These are phyloP conservation scores for Pelochelys cantorii DNA, from an alignment of 2,797 vertebrate genomes.

Conservation along the genomic window DNA sequence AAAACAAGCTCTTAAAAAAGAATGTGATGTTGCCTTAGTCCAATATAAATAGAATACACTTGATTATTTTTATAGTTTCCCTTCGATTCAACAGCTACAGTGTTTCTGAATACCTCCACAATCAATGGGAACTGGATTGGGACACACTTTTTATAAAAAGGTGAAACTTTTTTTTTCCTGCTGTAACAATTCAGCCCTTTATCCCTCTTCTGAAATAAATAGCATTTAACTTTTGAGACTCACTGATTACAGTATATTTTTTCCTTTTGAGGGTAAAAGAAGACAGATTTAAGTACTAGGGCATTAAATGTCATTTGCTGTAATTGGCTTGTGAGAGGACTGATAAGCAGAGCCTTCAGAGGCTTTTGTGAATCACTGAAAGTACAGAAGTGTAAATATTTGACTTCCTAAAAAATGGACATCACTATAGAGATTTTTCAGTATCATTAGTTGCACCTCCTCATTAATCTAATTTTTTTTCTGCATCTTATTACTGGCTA, in stretches of 20 bases:
- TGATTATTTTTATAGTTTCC: conserved; percentile 42
- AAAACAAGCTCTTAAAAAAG: conserved; percentile 30
- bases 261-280: neutral
- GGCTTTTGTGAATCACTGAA: neutral
- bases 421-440: accelerated
- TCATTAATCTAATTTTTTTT: neutral
- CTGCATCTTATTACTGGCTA: neutral
- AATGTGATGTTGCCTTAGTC: neutral
- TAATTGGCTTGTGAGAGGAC: neutral
- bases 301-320: neutral
- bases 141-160: conserved; percentile 57
- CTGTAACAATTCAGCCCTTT: conserved; percentile 23
- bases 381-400: neutral
- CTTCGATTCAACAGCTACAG: neutral
- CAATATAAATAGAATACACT: conserved; percentile 19
- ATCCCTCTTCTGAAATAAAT: conserved; percentile 8
- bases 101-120: conserved; percentile 32
- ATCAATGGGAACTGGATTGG: conserved; percentile 12
- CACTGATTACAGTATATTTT: conserved; percentile 13
- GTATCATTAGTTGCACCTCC: neutral
- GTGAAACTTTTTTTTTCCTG: conserved; percentile 17
- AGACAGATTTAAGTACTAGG: neutral
- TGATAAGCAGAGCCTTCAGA: neutral
- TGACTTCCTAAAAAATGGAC: neutral
- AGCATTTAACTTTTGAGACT: neutral